Base-by-base conservation (phyloP, 2,888 invertebrate species). In the Mesorhabditis sp. region DNA sequence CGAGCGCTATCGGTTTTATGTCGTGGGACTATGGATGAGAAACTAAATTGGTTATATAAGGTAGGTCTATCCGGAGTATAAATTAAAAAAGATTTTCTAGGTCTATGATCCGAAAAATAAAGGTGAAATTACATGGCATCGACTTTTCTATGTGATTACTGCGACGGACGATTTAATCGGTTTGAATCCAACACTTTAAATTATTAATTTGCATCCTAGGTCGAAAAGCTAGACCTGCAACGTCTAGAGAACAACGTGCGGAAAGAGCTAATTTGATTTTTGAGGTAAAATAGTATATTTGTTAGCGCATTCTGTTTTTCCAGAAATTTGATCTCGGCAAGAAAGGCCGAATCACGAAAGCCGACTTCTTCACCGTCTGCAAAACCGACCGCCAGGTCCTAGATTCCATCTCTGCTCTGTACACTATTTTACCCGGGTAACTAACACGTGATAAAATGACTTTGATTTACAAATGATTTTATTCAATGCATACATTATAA, bases 111-210 rank as follows among this genome's bases (percentile, higher is more conserved):
- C 83, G 4, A 76, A 77, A 64, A 76, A 75, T 4, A 75, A 70
- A 58, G 82, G 82, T 0, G 76, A 77, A 66, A 74, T 83, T 45
- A 78, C 80, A 10, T 83, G 82, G 81, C 77, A 83, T 68, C 74
- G 82, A 3, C 73, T 83, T 42, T 74, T 78, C 62, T 79, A 81
- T 71, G 78, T 83, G 0, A 77, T 83, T 28, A 82, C 80, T n/a
- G 80, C 82, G 4, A 80, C 80, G 70, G 81, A 83, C 62, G 82
- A 83, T 68, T 69, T 83, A 5, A 80, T 82, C 69, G 82, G 82
- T 75, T 65, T 61, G 7, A 5, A 42, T n/a, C 4, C 13, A 41
- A 7, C 41, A n/a, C 13, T 61, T 28, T 4, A 43, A 5, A 41
- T n/a, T 68, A 43, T 5, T 50, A 5, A 44, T 5, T 43, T 66